Conservation (phyloP, 2,113 vertebrate genomes). For the Nesoenas mayeri region DNA sequence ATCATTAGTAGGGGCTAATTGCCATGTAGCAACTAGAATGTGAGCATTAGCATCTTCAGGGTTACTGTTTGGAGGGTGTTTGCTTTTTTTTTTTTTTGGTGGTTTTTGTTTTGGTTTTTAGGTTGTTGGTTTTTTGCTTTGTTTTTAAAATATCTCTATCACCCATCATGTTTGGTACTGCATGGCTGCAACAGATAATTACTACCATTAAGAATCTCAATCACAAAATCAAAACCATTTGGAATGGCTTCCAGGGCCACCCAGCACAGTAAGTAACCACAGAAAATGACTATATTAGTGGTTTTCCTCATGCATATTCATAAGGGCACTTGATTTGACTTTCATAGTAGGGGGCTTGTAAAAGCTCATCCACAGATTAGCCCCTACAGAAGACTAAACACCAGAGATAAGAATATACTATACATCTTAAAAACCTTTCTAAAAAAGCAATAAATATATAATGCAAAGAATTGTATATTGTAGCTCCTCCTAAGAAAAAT, state of each 20-base stretch:
- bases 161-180: slow-evolving; percentile 71
- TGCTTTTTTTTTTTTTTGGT: rapidly evolving
- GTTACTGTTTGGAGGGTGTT: slow-evolving; percentile 3
- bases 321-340: slow-evolving; percentile 71
- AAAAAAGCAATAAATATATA: not conserved
- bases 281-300: slow-evolving; percentile 65
- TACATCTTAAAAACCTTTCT: not conserved
- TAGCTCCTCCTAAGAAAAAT: not conserved
- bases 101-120: not conserved
- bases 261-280: slow-evolving; percentile 76
- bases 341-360: slow-evolving; percentile 67
- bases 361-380: slow-evolving; percentile 68
- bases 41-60: slow-evolving; percentile 72
- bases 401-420: slow-evolving; percentile 57
- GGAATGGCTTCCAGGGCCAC: slow-evolving; percentile 74
- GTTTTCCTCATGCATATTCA: slow-evolving; percentile 77
- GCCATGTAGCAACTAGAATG: slow-evolving; percentile 73
- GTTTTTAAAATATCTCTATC: slow-evolving; percentile 70
- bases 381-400: slow-evolving; percentile 58
- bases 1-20: slow-evolving; percentile 79
- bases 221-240: slow-evolving; percentile 78
- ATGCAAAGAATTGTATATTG: slow-evolving; percentile 8
- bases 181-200: slow-evolving; percentile 79
- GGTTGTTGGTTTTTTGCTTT: too few species aligned
- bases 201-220: slow-evolving; percentile 77